Conservation (phyloP, 2,113 vertebrate species). For the Puntigrus tetrazona region DNA sequence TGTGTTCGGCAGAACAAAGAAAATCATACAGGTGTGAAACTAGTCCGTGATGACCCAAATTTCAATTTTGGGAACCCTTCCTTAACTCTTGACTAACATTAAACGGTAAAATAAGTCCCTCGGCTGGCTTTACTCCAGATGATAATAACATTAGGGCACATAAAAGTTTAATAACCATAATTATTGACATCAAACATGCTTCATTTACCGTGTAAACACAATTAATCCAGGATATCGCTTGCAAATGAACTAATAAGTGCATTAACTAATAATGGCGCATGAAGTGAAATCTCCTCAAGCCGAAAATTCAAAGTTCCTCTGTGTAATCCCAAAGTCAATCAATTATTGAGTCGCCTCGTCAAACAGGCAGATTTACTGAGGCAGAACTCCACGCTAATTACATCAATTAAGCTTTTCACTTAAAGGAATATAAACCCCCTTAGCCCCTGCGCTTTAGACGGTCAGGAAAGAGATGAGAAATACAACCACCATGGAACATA, state of each 20-base stretch:
- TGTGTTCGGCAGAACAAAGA: too few relatives aligned
- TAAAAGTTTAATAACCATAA: neutral
- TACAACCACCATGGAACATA: conserved; percentile 25
- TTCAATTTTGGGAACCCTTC: too few relatives aligned
- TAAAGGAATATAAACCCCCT: conserved; percentile 15
- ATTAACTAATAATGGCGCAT: neutral
- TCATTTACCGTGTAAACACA: neutral
- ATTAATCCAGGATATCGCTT: neutral
- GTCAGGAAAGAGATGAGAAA: conserved; percentile 21
- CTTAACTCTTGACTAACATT: neutral
- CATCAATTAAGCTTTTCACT: conserved; percentile 34
- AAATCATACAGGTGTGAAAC: too few relatives aligned
- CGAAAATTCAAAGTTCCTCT: neutral
- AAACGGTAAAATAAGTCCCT: neutral
- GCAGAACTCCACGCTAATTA: conserved; percentile 46
- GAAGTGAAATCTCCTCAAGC: neutral
- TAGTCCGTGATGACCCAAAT: too few relatives aligned
- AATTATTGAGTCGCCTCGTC: conserved; percentile 43
- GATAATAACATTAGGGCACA: neutral
- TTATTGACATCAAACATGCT: neutral
- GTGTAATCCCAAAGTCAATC: conserved; percentile 21
- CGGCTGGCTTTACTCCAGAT: neutral
- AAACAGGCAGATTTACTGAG: conserved; percentile 24
- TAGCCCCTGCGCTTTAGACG: neutral
- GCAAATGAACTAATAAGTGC: neutral